phyloP scores from a whole-genome alignment of 37 sponge, comb jelly and placozoan species.

The Ianthella basta region DNA sequence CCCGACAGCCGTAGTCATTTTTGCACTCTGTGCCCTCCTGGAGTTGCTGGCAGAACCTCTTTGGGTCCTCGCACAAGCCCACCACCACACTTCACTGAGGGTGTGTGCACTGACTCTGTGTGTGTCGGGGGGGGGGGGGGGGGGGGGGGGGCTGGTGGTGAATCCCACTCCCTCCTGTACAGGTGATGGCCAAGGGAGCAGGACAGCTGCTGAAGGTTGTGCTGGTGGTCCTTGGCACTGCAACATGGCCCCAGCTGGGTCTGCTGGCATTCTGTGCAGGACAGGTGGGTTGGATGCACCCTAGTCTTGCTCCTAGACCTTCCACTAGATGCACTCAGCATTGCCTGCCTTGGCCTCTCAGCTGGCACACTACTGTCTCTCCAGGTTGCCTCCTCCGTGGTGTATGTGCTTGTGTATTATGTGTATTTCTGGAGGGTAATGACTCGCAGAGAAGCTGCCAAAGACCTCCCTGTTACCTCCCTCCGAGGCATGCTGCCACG shows the following conservation, averaged over 20 bases:
- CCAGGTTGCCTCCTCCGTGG: slow-evolving; percentile 66
- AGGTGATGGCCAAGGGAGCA: slow-evolving; percentile 76
- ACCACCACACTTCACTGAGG: slow-evolving; percentile 67
- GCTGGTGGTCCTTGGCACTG: slow-evolving; percentile 50
- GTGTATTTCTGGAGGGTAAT: slow-evolving; percentile 56
- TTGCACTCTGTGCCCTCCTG: slow-evolving; percentile 68
- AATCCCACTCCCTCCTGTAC: background rate
- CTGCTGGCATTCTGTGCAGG: slow-evolving; percentile 55
- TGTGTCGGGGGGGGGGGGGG: too few relatives aligned
- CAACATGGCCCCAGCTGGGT: slow-evolving; percentile 54
- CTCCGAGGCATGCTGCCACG: slow-evolving; percentile 54
- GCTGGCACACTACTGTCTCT: too few relatives aligned
- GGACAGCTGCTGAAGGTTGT: slow-evolving; percentile 59
- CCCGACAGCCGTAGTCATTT: slow-evolving; percentile 67
- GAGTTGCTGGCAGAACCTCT: slow-evolving; percentile 89
- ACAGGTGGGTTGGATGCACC: slow-evolving; percentile 53
- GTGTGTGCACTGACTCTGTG: too few relatives aligned
- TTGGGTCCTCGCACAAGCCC: slow-evolving; percentile 64
- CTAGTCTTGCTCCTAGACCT: background rate
- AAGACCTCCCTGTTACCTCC: slow-evolving; percentile 52
- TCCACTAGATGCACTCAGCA: background rate
- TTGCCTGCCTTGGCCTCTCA: background rate
- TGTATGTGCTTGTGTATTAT: slow-evolving; percentile 64
- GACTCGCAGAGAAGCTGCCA: background rate
- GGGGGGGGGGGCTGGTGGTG: background rate